Conservation (phyloP, 2,113 vertebrate genomes). For the Sturnus vulgaris region DNA sequence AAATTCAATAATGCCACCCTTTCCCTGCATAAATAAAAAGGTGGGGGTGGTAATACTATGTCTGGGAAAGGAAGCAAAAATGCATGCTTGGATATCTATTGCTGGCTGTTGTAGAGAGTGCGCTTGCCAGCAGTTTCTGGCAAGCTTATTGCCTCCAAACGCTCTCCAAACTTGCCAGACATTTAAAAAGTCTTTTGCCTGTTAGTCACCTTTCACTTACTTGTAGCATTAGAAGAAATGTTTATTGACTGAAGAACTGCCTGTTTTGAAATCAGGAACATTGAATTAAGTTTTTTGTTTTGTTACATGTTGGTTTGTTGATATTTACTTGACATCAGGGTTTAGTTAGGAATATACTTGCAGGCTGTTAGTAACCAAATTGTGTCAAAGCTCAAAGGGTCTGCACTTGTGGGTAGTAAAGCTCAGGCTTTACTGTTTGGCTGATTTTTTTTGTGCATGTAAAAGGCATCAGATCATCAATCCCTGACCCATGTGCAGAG, state of each 20-base stretch:
- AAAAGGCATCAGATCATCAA: not conserved
- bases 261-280: constrained; percentile 2
- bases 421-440: not conserved
- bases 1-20: constrained; percentile 26
- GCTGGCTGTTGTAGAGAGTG: not conserved
- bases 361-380: not conserved
- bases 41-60: not conserved
- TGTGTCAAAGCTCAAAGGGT: not conserved
- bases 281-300: not conserved
- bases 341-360: not conserved
- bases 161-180: constrained; percentile 10
- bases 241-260: not conserved
- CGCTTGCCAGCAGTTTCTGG: constrained; percentile 38
- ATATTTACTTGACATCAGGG: not conserved
- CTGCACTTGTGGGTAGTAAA: not conserved
- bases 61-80: constrained; percentile 43
- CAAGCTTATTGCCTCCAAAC: not conserved
- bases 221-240: not conserved
- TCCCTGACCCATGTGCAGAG: not conserved
- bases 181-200: constrained; percentile 31
- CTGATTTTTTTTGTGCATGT: not conserved
- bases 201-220: constrained; percentile 45
- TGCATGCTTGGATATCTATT: constrained; percentile 13
- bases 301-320: not conserved
- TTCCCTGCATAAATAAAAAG: constrained; percentile 13